Percentiles rank a stretch among this genome's conserved stretches.
Conservation (phyloP, 2,888 invertebrate genomes). For the Girardia tigrina region DNA sequence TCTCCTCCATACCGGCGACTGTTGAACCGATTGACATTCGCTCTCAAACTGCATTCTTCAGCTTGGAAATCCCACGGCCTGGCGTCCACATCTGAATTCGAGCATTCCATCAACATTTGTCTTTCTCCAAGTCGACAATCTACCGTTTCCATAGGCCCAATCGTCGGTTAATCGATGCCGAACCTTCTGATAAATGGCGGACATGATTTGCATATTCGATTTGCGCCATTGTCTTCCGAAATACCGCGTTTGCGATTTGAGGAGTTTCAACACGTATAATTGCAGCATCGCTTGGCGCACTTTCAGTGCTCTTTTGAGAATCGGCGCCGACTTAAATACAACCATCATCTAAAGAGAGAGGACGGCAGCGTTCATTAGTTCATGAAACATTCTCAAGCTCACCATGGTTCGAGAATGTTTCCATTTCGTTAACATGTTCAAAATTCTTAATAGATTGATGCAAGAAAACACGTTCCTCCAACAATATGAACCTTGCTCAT, state of each 20-base stretch:
- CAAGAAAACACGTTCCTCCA: slow-evolving; percentile 97
- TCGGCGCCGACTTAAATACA: slow-evolving; percentile 96
- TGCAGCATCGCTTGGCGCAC: slow-evolving; percentile 77
- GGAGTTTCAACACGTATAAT: slow-evolving; percentile 81
- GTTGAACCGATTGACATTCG: slow-evolving; percentile 84
- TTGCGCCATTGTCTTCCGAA: slow-evolving; percentile 96
- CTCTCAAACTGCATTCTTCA: slow-evolving; percentile 81
- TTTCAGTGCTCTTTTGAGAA: slow-evolving; percentile 82
- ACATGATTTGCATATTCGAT: slow-evolving; percentile 97
- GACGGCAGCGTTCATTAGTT: not conserved
- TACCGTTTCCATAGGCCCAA: slow-evolving; percentile 95
- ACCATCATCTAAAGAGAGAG: slow-evolving; percentile 65
- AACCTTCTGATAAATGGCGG: slow-evolving; percentile 87
- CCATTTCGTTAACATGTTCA: slow-evolving; percentile 97
- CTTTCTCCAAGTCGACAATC: slow-evolving; percentile 36
- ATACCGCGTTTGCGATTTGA: slow-evolving; percentile 99
- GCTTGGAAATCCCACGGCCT: slow-evolving; percentile 90
- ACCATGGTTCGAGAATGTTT: slow-evolving; percentile 73
- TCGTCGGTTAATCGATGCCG: slow-evolving; percentile 90
- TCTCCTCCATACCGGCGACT: slow-evolving; percentile 66
- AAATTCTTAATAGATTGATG: slow-evolving; percentile 80
- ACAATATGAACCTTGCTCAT: slow-evolving; percentile 62
- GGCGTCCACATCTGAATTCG: slow-evolving; percentile 68
- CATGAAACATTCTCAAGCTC: slow-evolving; percentile 34
- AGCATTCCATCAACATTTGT: not conserved